Percentiles rank a stretch among this genome's conserved stretches.
phyloP scores from a whole-genome alignment of 2,888 invertebrate genomes.

The Dendrolimus pini region DNA sequence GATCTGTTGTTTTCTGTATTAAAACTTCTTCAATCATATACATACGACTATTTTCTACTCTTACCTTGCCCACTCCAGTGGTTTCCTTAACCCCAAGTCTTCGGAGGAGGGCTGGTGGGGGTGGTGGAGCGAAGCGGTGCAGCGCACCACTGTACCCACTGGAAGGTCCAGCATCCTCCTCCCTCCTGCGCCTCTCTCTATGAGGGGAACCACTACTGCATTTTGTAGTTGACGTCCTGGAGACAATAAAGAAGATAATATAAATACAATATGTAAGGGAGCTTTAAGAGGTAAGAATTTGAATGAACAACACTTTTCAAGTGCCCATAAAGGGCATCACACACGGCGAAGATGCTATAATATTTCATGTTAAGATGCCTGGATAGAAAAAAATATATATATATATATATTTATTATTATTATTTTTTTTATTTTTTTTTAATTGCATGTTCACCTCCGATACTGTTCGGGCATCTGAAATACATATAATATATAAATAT shows the following conservation, averaged over 20 bases:
- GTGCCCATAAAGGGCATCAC: too few relatives aligned
- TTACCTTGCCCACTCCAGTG: conserved; percentile 89
- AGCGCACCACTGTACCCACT: conserved; percentile 84
- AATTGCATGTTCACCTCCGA: too few relatives aligned
- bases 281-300: neutral
- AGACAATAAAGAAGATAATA: conserved; percentile 19
- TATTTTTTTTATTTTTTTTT: too few relatives aligned
- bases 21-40: too few relatives aligned
- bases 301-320: neutral
- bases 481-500: too few relatives aligned
- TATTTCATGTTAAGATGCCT: too few relatives aligned
- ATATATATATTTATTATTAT: too few relatives aligned
- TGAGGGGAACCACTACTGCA: conserved; percentile 78
- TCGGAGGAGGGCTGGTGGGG: conserved; percentile 86
- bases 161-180: conserved; percentile 45
- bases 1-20: too few relatives aligned
- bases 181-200: conserved; percentile 76
- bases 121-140: conserved; percentile 84
- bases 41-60: conserved; percentile 13
- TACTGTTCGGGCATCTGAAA: too few relatives aligned
- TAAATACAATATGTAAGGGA: neutral
- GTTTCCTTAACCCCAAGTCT: conserved; percentile 86
- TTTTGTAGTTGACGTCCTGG: conserved; percentile 76
- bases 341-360: too few relatives aligned
- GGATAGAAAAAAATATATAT: too few relatives aligned